Base-by-base conservation (phyloP, 2,888 invertebrate genomes). In the Sthenelais limicola region DNA sequence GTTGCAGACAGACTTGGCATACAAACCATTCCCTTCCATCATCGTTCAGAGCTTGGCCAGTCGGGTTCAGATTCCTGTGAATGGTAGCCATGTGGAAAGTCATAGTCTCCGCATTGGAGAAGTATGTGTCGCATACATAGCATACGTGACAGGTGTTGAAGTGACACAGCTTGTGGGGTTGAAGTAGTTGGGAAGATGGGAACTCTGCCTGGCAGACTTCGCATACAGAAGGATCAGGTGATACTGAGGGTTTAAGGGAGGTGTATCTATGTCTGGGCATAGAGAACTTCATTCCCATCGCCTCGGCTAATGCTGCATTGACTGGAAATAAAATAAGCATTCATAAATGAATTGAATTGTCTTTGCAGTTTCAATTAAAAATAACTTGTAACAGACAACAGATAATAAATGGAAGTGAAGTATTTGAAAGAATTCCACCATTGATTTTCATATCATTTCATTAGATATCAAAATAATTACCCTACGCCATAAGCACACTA, bases 171-270 rank as follows among this genome's bases (percentile, higher is more conserved):
- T 79, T 79, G 77, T 80, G 80, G 15, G 73, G 70, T 33, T 77
- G 77, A 35, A 80, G 75, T 18, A 72, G 32, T 26, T 76, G 73
- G 24, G 56, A 71, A 15, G 71, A 43, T 3, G 49, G 38, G 49
- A 80, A 72, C 68, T 80, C 79, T 0, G 75, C 79, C 66, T 79
- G 78, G 72, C 80, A 80, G 5, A 80, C 79, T 67, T 80, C 76
- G 43, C 77, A 76, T 28, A 74, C 73, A n/a, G 48, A 21, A 21
- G 54, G 49, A 30, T 70, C 62, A 9, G 62, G 62, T 12, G 62
- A 62, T 9, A 21, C 2, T 7, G 62, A 62, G 26, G 62, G 62
- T 26, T 62, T 62, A 35, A 62, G 7, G 1, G 35, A 15, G 1
- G 62, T 38, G 38, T 62, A 62, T 12, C 62, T 21, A 43, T 62